These are phyloP conservation scores for Berghia stephanieae DNA, from an alignment of 1,140 invertebrate species.

Conservation along the genomic window DNA sequence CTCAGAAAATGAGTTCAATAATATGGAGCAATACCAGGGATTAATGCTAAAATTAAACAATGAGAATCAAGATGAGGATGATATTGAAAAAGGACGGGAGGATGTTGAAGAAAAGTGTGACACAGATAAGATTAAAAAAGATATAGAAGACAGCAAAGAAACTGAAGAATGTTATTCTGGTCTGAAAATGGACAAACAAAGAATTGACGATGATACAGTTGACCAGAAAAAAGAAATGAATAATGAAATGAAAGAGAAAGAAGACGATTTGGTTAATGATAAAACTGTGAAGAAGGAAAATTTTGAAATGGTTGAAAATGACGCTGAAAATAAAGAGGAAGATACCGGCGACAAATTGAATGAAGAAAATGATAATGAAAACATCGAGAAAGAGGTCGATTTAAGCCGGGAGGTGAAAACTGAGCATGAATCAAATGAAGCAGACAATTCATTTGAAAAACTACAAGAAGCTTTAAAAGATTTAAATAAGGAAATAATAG, in stretches of 20 bases:
- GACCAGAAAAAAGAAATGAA: no score
- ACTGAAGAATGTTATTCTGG: no score
- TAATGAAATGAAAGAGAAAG: conserved; percentile 19
- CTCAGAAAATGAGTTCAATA: conserved; percentile 27
- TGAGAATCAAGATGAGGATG: not conserved
- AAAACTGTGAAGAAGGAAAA: not conserved
- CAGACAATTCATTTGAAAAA: conserved; percentile 29
- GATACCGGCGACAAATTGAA: not conserved
- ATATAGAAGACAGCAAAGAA: no score
- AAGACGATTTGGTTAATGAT: not conserved
- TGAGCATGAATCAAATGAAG: no score
- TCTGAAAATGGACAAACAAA: no score
- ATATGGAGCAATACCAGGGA: conserved; percentile 11
- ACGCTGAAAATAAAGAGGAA: conserved; percentile 12
- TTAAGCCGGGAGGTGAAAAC: not conserved
- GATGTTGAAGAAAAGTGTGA: no score
- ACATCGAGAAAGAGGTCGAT: conserved; percentile 7
- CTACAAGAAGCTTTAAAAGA: conserved; percentile 33
- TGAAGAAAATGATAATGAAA: conserved; percentile 19
- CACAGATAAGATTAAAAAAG: no score
- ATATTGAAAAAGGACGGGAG: not conserved
- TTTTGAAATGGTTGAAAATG: not conserved
- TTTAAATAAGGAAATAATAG: conserved; percentile 29
- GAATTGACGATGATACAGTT: no score
- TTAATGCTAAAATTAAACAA: no score